Base-by-base conservation (phyloP, 2,888 invertebrate genomes). In the Zygogramma bicolorata region DNA sequence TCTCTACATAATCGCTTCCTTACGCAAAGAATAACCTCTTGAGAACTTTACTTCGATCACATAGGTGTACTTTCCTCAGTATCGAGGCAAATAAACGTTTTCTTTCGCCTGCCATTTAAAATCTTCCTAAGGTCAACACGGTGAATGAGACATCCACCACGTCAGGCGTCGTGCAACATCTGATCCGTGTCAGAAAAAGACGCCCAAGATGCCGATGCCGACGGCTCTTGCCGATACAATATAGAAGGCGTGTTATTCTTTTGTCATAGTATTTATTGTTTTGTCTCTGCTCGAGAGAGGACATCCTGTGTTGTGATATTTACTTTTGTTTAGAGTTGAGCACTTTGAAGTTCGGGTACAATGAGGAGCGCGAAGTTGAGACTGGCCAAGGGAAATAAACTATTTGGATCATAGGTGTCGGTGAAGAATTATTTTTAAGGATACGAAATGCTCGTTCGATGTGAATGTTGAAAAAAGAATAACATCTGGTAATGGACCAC, bases 281-380 rank as follows among this genome's bases (percentile, higher is more conserved):
- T 68, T 65, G 67, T 63, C 63, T 63, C 27, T 10, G 10, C 63
- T 46, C 29, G 63, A 63, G 18, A 31, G 63, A 63, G 72, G 72
- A 65, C 67, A 68, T 72, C 72, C 72, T 68, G 72, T 72, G 63
- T 63, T 61, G 53, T 68, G 68, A 72, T 72, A 70, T 65, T 70
- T 70, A 65, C 65, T 60, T 60, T 60, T 53, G 72, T 72, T 68
- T 71, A 65, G 68, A 68, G 63, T 72, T 61, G 31, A 65, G 60
- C 15, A 60, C 68, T 72, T 72, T 72, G 72, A 72, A 34, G 68
- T 46, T 18, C 46, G 27, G 29, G 29, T 46, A 46, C 46, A 63
- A 46, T 46, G 15, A 20, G 15, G n/a, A 46, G 46, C 29, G 63
- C 25, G 63, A 63, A 46, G 46, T 63, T 7, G 63, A 31, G 29